Conservation (phyloP, 2,797 vertebrate species). For the Karalla daura region DNA sequence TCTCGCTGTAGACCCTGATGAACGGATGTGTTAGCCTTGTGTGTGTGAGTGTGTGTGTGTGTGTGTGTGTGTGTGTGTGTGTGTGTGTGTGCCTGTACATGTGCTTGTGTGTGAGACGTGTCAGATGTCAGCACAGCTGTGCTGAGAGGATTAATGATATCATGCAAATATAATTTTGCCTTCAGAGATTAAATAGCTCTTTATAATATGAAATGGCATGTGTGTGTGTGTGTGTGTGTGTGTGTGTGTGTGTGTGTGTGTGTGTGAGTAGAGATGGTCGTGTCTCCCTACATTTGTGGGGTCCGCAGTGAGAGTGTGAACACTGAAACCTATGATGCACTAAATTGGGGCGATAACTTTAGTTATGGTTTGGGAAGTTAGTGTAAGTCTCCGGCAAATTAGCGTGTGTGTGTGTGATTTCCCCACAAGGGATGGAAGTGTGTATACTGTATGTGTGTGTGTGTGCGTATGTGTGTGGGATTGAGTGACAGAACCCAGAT, state of each 20-base stretch:
- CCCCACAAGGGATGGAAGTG: too few relatives aligned
- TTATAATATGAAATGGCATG: constrained; percentile 35
- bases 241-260: constrained; percentile 11
- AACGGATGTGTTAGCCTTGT: constrained; percentile 29
- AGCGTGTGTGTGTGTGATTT: too few relatives aligned
- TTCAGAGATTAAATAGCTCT: constrained; percentile 53
- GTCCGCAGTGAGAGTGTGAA: too few relatives aligned
- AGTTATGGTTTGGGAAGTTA: too few relatives aligned
- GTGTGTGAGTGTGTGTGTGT: constrained; percentile 7
- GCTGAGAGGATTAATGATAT: constrained; percentile 64
- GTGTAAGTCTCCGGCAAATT: too few relatives aligned
- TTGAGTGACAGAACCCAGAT: constrained; percentile 50
- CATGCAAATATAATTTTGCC: constrained; percentile 64
- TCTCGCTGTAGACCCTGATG: constrained; percentile 49
- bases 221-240: neutral
- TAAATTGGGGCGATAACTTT: too few relatives aligned
- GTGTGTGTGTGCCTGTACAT: neutral
- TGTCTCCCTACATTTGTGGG: neutral
- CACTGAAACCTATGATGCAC: too few relatives aligned
- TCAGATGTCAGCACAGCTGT: constrained; percentile 39
- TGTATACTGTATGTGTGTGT: neutral
- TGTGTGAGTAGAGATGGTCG: neutral
- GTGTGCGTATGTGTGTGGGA: neutral
- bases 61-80: constrained; percentile 5
- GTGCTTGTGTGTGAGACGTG: constrained; percentile 17